Conservation (phyloP, 2,113 vertebrate species). For the Pitta sordida region DNA sequence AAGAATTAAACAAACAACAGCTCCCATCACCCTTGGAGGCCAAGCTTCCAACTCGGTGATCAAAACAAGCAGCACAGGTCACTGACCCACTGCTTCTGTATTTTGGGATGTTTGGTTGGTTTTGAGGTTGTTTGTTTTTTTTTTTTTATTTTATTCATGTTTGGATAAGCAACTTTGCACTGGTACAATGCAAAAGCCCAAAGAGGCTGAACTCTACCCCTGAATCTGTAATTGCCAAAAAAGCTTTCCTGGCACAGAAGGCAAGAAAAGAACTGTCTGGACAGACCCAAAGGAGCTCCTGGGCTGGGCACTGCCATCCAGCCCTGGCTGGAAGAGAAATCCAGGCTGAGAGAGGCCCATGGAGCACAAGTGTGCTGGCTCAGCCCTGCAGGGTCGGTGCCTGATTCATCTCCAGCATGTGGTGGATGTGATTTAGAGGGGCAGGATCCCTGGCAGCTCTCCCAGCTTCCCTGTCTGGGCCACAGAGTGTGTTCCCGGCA, state of each 20-base stretch:
- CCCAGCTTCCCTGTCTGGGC: neutral
- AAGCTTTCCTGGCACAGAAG: neutral
- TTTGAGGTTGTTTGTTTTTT: neutral
- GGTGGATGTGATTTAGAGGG: neutral
- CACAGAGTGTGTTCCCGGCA: accelerated
- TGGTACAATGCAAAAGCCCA: neutral
- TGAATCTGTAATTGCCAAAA: neutral
- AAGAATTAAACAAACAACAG: neutral
- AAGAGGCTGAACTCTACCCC: neutral
- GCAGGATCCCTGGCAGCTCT: neutral
- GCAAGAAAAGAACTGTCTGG: neutral
- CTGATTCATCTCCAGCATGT: neutral
- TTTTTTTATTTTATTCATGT: neutral
- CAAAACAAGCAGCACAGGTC: neutral
- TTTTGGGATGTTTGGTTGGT: neutral
- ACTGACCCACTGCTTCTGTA: neutral
- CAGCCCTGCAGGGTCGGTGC: neutral
- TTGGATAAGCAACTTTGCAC: neutral
- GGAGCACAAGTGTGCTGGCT: neutral
- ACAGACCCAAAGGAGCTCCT: neutral
- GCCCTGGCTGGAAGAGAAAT: neutral
- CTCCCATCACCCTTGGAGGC: neutral
- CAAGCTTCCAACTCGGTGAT: neutral
- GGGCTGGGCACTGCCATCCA: neutral
- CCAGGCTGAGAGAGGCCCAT: neutral